Evolutionary conservation across 2,113 vertebrate genomes (phyloP), one percentile per base, ranked within the genome.

Genomic region (Aix galericulata): DNA sequence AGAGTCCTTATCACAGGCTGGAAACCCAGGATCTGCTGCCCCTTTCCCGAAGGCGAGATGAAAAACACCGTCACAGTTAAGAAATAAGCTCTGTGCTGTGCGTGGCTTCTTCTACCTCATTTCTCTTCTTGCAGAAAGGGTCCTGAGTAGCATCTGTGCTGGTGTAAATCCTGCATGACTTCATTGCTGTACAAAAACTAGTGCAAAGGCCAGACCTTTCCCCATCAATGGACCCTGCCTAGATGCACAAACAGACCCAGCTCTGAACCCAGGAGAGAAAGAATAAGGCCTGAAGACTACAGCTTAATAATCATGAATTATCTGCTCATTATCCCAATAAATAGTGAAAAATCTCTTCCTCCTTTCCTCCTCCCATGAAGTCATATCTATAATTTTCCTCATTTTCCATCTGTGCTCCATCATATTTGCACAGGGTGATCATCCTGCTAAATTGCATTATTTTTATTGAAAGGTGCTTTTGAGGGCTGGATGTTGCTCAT

Each of bases 401-500:
- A 91, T 96, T 93, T 96, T 96, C 92, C 86, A 91, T 92, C 91
- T 85, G 93, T 92, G 86, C 78, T 92, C 86, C 95, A 96, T 96
- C 91, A 95, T 93, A 91, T 93, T 95, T 95, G 86, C 93, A 93
- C 83, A 79, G 81, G 94, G 83, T 79, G 91, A 89, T 95, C 91
- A 92, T 76, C 84, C 78, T 89, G 91, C 63, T 96, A 93, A 94
- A 95, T 93, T 75, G 75, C 82, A 93, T 94, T 92, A 87, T 91
- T 95, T 95, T 96, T 96, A 93, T 91, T 96, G 94, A 93, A 95
- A 96, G 94, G 86, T 96, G 66, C 77, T 96, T 94, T 86, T 86
- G 60, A 96, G 88, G 77, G 82, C 90, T 92, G 87, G 86, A 52
- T 86, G 25, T 56, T 3, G 34, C 71, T 95, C 55, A 2, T 3